Evolutionary conservation across 1,140 invertebrate genomes (phyloP), one percentile per base, ranked within the genome.

Genomic region (Diorhabda sublineata): DNA sequence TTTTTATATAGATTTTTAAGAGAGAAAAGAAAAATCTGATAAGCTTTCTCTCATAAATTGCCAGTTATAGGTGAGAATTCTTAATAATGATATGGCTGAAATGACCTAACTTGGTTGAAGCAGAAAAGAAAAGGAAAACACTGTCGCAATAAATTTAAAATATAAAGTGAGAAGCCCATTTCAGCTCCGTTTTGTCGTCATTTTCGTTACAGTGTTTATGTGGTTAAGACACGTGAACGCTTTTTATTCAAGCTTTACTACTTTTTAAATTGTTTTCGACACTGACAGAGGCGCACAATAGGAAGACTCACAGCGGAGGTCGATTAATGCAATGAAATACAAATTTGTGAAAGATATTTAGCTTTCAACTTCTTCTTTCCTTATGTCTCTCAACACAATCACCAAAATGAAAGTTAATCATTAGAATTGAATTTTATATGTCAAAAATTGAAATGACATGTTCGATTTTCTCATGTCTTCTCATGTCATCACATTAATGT

Each of bases 211-310:
- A 71, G 73, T 74, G 71, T 75, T 76, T 75, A 75, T 63, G 67
- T 68, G 73, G 71, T 77, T 74, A 74, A 75, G 74, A 69, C 64
- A 61, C 67, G 68, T 77, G 70, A 75, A 73, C 75, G 76, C 66
- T 69, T 71, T 66, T 69, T 70, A 64, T 69, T 70, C 68, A 60
- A 63, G 44, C 44, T 67, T 67, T 56, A 56, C 9, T 44, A 60
- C 41, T 67, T 52, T 61, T 64, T 64, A 42, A 59, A 26, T 8
- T 26, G 65, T 42, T 67, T 58, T 52, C 11, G 26, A 26, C 2
- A 11, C n/a, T 4, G 41, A 67, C 8, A 45, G 43, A 59, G 65
- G 57, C 41, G 57, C 65, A 56, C 41, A 26, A 56, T 58, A n/a
- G 64, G 64, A 42, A 5, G n/a, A 26, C 42, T 56, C 6, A 7